Evolutionary conservation across 2,797 vertebrate genomes (phyloP).

Genomic region (Halcyon smyrnensis): DNA sequence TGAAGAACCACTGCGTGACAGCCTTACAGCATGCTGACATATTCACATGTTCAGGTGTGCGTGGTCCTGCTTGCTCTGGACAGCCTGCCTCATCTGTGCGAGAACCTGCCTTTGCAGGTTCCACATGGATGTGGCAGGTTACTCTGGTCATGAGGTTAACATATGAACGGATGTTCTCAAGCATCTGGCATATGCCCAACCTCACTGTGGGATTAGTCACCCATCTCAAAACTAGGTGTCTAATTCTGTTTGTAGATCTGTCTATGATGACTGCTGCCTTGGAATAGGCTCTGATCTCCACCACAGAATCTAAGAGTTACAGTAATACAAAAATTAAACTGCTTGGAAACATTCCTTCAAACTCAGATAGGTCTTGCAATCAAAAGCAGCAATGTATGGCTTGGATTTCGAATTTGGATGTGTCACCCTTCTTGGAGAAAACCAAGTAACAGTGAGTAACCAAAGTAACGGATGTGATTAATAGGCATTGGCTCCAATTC

Average conservation of each 20-base stretch:
- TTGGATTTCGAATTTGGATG: conserved; percentile 13
- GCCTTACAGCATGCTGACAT: neutral
- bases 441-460: conserved; percentile 43
- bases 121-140: neutral
- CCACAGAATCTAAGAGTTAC: neutral
- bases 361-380: neutral
- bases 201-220: neutral
- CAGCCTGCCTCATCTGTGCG: neutral
- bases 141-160: neutral
- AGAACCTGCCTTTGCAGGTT: neutral
- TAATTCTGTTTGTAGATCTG: neutral
- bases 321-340: neutral
- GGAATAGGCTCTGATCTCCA: neutral
- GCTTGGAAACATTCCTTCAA: neutral
- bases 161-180: neutral
- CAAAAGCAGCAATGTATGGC: neutral
- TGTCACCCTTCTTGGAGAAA: conserved; percentile 32
- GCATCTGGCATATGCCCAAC: neutral
- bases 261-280: neutral
- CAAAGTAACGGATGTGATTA: conserved; percentile 57
- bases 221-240: neutral
- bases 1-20: neutral
- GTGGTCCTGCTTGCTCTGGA: neutral
- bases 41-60: neutral
- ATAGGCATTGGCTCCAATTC: conserved; percentile 15